Base-by-base conservation (phyloP, 2,888 invertebrate genomes). In the Nomada lathburiana region DNA sequence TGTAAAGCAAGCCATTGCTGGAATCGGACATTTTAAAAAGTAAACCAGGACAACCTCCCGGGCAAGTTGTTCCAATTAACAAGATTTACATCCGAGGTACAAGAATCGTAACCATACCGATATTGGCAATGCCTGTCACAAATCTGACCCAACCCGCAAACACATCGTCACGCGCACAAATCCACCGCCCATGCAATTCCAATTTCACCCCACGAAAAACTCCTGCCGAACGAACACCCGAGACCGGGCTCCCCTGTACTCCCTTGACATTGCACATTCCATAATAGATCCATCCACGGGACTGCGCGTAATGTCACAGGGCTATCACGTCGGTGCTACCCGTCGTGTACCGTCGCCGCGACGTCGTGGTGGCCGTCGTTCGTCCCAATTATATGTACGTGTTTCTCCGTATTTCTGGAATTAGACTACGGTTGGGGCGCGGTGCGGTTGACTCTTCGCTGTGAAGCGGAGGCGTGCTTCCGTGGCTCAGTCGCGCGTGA, bases 361-460 rank as follows among this genome's bases (percentile, higher is more conserved):
- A 59, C 81, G 73, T 57, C 82, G 85, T 85, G 84, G 87, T 87
- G 86, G 86, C 88, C 88, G 83, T 82, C 84, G 88, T 72, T 7
- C 83, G 85, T 92, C 93, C 93, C 93, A 93, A 93, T 93, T 93
- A 93, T 89, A 16, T 16, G 47, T 47, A 88, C 87, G 88, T 90
- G 90, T 92, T 91, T 92, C 93, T 92, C 92, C 93, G 92, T 93
- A 93, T 94, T 94, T 94, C 94, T 93, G 94, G 94, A 94, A 94
- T 92, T 92, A 92, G 91, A 90, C 90, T 88, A 87, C 84, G 88
- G 88, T 88, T 88, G 90, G 88, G 88, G 89, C 85, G 86, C 86
- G 83, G 80, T 65, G 80, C 82, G 81, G 81, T 84, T 79, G 76
- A 84, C 36, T 71, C 85, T 11, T 87, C 84, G 87, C 90, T 89